Percentiles rank a stretch among this genome's conserved stretches.
Conservation (phyloP, 2,797 vertebrate genomes). For the Oophaga sylvatica region DNA sequence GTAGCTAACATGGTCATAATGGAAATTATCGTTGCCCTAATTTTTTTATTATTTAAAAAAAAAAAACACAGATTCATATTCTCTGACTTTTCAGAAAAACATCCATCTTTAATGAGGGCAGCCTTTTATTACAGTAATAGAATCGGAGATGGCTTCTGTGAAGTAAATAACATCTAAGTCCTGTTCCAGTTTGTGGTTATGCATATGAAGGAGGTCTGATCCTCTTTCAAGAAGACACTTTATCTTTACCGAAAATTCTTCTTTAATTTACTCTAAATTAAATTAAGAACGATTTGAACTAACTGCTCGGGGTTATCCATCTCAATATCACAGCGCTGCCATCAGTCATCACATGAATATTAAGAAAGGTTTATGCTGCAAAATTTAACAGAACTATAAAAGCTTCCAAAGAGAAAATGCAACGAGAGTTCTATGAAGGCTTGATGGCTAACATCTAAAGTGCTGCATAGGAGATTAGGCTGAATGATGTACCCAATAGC, state of each 20-base stretch:
- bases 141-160: conserved; percentile 32
- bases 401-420: background rate
- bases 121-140: conserved; percentile 41
- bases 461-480: background rate
- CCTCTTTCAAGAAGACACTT: conserved; percentile 42
- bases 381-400: conserved; percentile 2
- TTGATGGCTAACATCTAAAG: background rate
- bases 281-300: conserved; percentile 43
- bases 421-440: background rate
- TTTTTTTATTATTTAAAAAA: background rate
- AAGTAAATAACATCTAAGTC: conserved; percentile 28
- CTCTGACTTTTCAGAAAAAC: background rate
- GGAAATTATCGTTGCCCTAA: background rate
- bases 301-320: conserved; percentile 39
- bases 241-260: conserved; percentile 50
- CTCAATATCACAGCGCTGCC: conserved; percentile 34
- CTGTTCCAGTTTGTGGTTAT: conserved; percentile 46
- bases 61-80: background rate
- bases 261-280: conserved; percentile 47
- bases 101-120: background rate
- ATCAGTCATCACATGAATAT: conserved; percentile 41
- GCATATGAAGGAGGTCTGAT: conserved; percentile 35
- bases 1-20: background rate
- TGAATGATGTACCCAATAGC: background rate
- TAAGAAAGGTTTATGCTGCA: conserved; percentile 32